These are phyloP conservation scores for Alligator sinensis DNA, from an alignment of 2,113 vertebrate genomes.

Conservation along the genomic window DNA sequence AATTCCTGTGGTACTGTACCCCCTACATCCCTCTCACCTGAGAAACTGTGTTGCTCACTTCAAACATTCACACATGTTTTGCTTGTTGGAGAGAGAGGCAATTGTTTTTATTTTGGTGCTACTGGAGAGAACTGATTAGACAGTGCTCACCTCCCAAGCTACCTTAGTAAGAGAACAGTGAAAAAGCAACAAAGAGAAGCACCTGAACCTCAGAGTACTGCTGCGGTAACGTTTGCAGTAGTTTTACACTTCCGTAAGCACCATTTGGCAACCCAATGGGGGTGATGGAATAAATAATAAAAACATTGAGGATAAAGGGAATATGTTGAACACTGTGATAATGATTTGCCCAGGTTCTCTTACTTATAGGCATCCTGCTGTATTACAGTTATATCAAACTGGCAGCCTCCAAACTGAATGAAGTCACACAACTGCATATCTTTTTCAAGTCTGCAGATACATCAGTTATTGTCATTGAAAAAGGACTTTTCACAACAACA, in stretches of 20 bases:
- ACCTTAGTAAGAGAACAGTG: background rate
- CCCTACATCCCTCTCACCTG: background rate
- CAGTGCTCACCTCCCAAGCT: background rate
- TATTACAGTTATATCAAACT: slow-evolving; percentile 43
- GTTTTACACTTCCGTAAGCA: slow-evolving; percentile 34
- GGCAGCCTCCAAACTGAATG: background rate
- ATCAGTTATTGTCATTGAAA: slow-evolving; percentile 43
- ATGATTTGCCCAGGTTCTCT: background rate
- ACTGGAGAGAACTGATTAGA: background rate
- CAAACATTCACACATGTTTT: background rate
- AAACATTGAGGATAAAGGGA: slow-evolving; percentile 39
- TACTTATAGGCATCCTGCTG: slow-evolving; percentile 2
- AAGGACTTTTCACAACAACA: slow-evolving; percentile 51
- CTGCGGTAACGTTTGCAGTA: slow-evolving; percentile 28
- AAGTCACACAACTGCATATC: background rate
- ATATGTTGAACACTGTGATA: background rate
- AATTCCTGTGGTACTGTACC: background rate
- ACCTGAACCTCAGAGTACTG: background rate
- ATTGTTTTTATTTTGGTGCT: background rate
- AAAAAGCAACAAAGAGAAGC: background rate
- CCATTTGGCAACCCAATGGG: slow-evolving; percentile 11
- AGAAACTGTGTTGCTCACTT: no score
- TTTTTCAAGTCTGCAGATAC: slow-evolving; percentile 11
- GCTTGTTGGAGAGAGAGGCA: background rate
- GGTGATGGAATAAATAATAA: slow-evolving; percentile 24